Conservation (phyloP, 2,113 vertebrate genomes). For the Lepisosteus osseus region DNA sequence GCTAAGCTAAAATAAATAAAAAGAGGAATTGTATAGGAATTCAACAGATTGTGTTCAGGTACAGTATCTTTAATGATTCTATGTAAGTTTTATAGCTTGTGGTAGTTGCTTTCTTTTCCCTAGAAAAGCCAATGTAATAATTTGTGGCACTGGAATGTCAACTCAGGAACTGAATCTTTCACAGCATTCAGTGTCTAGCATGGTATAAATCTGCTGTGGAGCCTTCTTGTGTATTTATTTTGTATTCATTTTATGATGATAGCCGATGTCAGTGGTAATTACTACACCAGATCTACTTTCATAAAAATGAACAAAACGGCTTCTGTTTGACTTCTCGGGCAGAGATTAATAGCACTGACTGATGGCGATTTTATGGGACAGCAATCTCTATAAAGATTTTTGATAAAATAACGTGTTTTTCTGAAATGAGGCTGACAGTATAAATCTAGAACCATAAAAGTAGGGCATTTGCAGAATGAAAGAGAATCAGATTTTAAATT, state of each 20-base stretch:
- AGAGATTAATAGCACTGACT: constrained; percentile 18
- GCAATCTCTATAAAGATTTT: constrained; percentile 25
- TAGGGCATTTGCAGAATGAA: neutral
- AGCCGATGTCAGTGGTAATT: constrained; percentile 1
- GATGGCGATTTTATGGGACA: constrained; percentile 21
- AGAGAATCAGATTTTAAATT: neutral
- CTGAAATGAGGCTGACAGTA: constrained; percentile 16
- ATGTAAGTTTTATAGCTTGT: neutral
- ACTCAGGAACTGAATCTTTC: neutral
- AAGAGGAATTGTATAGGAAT: no score
- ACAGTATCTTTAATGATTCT: neutral
- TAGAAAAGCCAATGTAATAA: neutral
- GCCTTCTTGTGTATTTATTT: neutral
- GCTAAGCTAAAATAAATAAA: constrained; percentile 24
- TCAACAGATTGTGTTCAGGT: no score
- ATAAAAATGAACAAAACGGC: neutral
- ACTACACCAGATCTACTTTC: neutral
- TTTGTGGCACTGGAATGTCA: neutral
- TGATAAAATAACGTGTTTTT: constrained; percentile 24
- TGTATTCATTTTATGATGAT: constrained; percentile 6
- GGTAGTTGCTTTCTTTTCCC: neutral
- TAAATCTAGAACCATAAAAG: constrained; percentile 10
- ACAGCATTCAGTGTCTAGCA: neutral
- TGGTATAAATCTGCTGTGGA: constrained; percentile 1
- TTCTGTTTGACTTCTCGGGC: neutral